Evolutionary conservation across 2,797 vertebrate species (phyloP).

Genomic region (Menidia menidia): DNA sequence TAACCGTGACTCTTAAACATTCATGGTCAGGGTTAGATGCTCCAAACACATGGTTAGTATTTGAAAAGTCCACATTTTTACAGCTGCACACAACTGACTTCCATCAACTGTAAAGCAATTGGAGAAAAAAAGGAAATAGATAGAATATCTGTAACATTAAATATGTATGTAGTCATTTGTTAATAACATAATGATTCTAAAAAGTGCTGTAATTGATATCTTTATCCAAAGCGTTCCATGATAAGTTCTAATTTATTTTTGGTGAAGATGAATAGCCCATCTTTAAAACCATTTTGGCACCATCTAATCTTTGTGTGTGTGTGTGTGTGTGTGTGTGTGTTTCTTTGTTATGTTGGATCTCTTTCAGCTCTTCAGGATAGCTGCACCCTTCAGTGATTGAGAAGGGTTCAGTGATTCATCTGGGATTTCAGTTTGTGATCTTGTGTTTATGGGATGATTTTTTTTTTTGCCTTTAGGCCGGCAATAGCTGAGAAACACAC

Average conservation of each 20-base stretch:
- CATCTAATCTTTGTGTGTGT: slow-evolving; percentile 8
- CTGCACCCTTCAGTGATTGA: slow-evolving; percentile 19
- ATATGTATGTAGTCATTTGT: not conserved
- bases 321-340: too few species aligned
- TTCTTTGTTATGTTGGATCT: slow-evolving; percentile 11
- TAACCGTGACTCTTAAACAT: too few species aligned
- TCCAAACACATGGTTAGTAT: too few species aligned
- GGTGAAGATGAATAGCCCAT: slow-evolving; percentile 13
- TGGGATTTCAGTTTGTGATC: slow-evolving; percentile 53
- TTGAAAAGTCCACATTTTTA: not conserved
- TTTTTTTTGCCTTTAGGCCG: slow-evolving; percentile 29
- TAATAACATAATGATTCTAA: not conserved
- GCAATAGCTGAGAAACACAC: slow-evolving; percentile 49
- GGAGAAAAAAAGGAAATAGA: not conserved
- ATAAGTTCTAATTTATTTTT: not conserved
- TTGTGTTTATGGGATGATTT: slow-evolving; percentile 53
- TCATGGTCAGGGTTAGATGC: too few species aligned
- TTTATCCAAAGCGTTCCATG: not conserved
- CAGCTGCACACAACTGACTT: not conserved
- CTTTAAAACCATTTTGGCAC: slow-evolving; percentile 21
- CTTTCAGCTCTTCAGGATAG: not conserved
- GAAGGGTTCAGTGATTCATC: slow-evolving; percentile 38
- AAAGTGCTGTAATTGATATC: not conserved
- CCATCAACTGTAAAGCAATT: not conserved
- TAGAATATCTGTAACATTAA: not conserved